Conservation (phyloP, 2,113 vertebrate genomes). For the Dinomys branickii region DNA sequence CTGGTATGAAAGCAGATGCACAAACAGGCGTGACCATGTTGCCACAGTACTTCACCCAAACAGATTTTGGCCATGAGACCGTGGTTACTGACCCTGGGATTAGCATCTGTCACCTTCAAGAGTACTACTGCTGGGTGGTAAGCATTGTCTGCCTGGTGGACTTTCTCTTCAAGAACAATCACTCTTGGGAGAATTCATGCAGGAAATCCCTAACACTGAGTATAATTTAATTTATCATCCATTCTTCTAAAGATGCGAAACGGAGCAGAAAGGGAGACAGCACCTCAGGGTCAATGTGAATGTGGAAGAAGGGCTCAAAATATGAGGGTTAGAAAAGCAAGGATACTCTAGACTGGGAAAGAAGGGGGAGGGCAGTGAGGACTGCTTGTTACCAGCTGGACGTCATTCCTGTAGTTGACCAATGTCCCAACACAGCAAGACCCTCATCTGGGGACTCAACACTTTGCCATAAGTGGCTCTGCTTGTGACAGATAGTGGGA, state of each 20-base stretch:
- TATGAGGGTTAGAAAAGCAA: fast-evolving
- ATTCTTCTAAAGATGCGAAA: background rate
- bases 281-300: background rate
- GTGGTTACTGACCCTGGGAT: background rate
- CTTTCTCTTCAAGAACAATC: background rate
- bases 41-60: background rate
- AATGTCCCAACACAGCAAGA: background rate
- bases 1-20: background rate
- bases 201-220: background rate
- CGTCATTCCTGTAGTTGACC: background rate
- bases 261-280: background rate
- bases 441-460: background rate
- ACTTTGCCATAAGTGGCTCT: background rate
- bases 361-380: background rate
- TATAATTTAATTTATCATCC: background rate
- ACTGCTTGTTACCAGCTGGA: too few relatives aligned
- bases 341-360: background rate
- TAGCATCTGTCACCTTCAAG: background rate
- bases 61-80: background rate
- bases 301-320: background rate
- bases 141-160: background rate
- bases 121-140: background rate
- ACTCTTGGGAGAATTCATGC: background rate
- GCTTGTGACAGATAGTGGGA: background rate
- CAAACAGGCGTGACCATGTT: fast-evolving